Evolutionary conservation across 2,797 vertebrate genomes (phyloP).

Genomic region (Artibeus jamaicensis): DNA sequence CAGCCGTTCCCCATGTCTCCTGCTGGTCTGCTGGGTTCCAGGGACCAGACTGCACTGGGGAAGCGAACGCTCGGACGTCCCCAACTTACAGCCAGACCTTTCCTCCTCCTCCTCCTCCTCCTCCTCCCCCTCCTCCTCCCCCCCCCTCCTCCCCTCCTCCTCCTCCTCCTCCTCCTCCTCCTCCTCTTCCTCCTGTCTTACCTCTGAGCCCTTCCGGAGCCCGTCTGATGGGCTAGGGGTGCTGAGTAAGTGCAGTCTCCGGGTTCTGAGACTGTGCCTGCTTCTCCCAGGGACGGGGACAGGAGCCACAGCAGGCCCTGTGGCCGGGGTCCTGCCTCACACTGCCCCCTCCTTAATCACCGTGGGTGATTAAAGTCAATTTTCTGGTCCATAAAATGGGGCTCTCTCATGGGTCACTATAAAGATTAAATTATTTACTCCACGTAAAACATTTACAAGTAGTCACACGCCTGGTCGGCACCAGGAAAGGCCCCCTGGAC

Average conservation of each 20-base stretch:
- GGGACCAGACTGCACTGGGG: slow-evolving; percentile 2
- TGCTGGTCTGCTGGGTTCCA: neutral
- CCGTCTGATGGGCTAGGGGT: too few relatives aligned
- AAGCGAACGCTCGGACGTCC: neutral
- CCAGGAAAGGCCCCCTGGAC: neutral
- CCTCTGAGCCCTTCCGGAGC: neutral
- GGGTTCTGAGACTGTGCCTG: neutral
- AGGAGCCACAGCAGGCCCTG: neutral
- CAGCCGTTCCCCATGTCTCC: neutral
- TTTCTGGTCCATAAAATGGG: neutral
- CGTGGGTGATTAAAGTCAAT: neutral
- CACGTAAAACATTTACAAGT: neutral
- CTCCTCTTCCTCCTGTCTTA: neutral
- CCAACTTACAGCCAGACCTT: neutral
- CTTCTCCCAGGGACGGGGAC: neutral
- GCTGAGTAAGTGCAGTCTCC: neutral
- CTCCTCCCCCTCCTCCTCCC: neutral
- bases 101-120: neutral
- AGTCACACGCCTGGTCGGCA: neutral
- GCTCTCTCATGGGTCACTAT: neutral
- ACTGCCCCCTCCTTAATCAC: neutral
- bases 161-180: neutral
- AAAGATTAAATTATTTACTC: neutral
- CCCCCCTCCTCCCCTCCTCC: neutral
- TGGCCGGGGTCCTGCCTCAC: neutral